A percentile compares a stretch with the other conserved stretches of the same genome.
phyloP scores from a whole-genome alignment of 1,140 invertebrate species.

The Eupeodes corollae region DNA sequence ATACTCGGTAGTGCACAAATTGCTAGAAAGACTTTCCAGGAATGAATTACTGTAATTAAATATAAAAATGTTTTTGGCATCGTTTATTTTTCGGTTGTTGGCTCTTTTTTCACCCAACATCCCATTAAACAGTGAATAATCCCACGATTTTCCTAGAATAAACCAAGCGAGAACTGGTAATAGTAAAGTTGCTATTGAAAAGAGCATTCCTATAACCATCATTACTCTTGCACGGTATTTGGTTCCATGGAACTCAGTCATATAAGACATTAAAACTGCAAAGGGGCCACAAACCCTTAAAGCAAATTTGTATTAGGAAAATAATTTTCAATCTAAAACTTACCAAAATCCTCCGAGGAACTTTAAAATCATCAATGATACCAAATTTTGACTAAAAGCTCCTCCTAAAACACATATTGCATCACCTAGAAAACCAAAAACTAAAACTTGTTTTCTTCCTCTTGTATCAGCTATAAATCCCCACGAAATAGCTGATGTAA shows the following conservation, averaged over 20 bases:
- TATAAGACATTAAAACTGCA: conserved; percentile 55
- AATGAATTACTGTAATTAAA: conserved; percentile 50
- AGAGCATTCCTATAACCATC: conserved; percentile 49
- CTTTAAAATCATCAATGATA: conserved; percentile 56
- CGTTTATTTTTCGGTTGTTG: conserved; percentile 20
- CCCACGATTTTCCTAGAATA: conserved; percentile 37
- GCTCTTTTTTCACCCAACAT: conserved; percentile 43
- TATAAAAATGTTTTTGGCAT: conserved; percentile 42
- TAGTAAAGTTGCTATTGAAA: conserved; percentile 43
- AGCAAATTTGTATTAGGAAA: background rate
- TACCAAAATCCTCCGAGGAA: conserved; percentile 67
- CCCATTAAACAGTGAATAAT: conserved; percentile 39
- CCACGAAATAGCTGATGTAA: conserved; percentile 67
- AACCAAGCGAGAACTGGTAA: conserved; percentile 46
- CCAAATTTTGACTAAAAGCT: conserved; percentile 57
- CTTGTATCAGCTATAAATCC: conserved; percentile 67
- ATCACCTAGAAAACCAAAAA: conserved; percentile 58
- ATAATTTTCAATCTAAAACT: conserved; percentile 21
- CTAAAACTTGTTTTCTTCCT: conserved; percentile 56
- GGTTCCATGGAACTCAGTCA: conserved; percentile 54
- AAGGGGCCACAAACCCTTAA: conserved; percentile 59
- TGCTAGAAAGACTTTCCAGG: conserved; percentile 69
- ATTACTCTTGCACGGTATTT: conserved; percentile 50
- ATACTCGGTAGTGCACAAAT: conserved; percentile 52
- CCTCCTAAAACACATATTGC: conserved; percentile 53